Conservation (phyloP, 2,888 invertebrate genomes). For the Watsonalla binaria region DNA sequence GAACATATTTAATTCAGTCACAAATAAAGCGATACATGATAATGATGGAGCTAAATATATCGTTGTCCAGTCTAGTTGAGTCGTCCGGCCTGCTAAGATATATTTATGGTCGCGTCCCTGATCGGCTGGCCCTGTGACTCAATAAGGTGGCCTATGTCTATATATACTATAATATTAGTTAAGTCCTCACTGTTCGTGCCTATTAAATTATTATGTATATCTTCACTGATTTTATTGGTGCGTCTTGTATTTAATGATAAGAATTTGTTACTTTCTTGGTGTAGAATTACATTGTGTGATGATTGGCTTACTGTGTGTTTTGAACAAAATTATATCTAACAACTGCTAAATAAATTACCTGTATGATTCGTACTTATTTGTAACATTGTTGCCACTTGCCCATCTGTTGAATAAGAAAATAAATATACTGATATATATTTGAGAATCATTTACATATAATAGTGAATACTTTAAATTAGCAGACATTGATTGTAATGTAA, state of each 20-base stretch:
- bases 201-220: slow-evolving; percentile 22
- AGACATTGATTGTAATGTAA: too few relatives aligned
- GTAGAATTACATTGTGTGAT: neutral
- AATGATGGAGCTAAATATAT: too few relatives aligned
- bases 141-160: slow-evolving; percentile 10
- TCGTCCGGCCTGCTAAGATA: neutral
- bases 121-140: neutral
- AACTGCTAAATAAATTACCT: neutral
- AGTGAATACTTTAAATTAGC: too few relatives aligned
- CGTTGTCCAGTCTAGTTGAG: too few relatives aligned
- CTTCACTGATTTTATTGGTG: slow-evolving; percentile 1
- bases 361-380: slow-evolving; percentile 5
- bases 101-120: neutral
- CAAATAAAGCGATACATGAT: too few relatives aligned
- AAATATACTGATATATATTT: slow-evolving; percentile 7
- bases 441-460: too few relatives aligned
- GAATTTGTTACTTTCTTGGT: neutral
- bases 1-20: too few relatives aligned
- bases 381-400: slow-evolving; percentile 16
- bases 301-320: neutral
- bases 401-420: slow-evolving; percentile 8
- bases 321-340: neutral
- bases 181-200: slow-evolving; percentile 29
- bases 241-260: neutral
- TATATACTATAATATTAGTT: slow-evolving; percentile 21